Percentiles rank a stretch among this genome's conserved stretches.
Evolutionary conservation across 2,113 vertebrate genomes (phyloP).

Genomic region (Mormoops blainvillei): DNA sequence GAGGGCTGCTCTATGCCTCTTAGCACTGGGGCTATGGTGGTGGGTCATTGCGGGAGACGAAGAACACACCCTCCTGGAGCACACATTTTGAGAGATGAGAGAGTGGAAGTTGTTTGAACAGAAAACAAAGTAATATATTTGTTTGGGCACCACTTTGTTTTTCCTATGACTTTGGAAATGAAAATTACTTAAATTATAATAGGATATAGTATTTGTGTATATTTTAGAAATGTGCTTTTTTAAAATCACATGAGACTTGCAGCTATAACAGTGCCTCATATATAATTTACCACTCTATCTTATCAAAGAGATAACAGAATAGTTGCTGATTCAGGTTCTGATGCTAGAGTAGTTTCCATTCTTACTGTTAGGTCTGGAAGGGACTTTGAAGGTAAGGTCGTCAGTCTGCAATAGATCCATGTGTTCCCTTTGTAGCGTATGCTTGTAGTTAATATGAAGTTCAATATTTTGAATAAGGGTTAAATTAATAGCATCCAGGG

Average conservation of each 20-base stretch:
- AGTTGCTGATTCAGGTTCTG: neutral
- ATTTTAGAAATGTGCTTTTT: neutral
- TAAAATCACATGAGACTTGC: neutral
- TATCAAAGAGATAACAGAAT: neutral
- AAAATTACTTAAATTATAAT: neutral
- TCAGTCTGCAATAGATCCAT: neutral
- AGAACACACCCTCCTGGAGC: neutral
- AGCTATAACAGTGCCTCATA: neutral
- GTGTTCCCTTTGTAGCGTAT: neutral
- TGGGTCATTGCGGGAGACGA: accelerated
- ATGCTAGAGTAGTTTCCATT: neutral
- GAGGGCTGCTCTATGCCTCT: neutral
- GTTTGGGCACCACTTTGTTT: neutral
- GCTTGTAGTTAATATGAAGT: neutral
- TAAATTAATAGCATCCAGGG: neutral
- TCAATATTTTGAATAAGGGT: neutral
- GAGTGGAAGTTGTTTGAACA: neutral
- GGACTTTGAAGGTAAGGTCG: neutral
- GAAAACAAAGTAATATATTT: neutral
- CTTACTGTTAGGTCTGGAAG: neutral
- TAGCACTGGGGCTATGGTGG: neutral
- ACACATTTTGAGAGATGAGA: neutral
- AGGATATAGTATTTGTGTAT: neutral
- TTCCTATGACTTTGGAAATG: neutral
- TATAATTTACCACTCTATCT: neutral